Evolutionary conservation across 2,797 vertebrate species (phyloP), one percentile per base, ranked within the genome.

Genomic region (Leuciscus waleckii): DNA sequence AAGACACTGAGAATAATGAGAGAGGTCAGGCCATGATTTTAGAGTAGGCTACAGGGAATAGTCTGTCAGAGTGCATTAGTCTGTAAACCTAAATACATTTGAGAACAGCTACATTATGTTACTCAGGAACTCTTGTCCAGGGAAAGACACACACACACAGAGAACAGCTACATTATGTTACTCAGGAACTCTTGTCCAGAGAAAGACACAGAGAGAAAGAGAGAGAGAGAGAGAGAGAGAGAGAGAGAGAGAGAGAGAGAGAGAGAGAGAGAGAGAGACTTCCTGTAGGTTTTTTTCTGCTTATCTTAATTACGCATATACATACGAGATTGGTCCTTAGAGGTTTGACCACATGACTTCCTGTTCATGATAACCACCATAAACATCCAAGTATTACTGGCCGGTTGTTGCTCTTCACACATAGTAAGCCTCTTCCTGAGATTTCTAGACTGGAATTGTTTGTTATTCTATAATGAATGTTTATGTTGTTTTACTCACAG

Each of bases 281-380:
- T 87, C 69, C 85, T 79, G 39, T 69, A 11, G n/a, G 71, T 43
- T 43, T 81, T 84, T 79, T 86, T 79, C 39, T 77, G 70, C 85
- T 85, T 85, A 82, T 88, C 70, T 83, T 39, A 82, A 83, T 86
- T 56, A 39, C 29, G 37, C 39, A 49, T 68, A 35, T 65, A 19
- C 82, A 89, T 87, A 82, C 51, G 23, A 80, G 54, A 89, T 73
- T 71, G 54, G 54, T 61, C 63, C 81, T 70, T 46, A 65, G 77
- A 84, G 85, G 49, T 73, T 76, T 85, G 51, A 65, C 79, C 86
- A 61, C 37, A 74, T 54, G 54, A 56, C 79, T 67, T 82, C 83
- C 77, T 77, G 46, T 49, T 49, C 56, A 16, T 39, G 46, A 81
- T 77, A 85, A 71, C 56, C 68, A 85, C 56, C 68, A 83, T 73